Conservation (phyloP, 2,797 vertebrate genomes). For the Eremophila alpestris region DNA sequence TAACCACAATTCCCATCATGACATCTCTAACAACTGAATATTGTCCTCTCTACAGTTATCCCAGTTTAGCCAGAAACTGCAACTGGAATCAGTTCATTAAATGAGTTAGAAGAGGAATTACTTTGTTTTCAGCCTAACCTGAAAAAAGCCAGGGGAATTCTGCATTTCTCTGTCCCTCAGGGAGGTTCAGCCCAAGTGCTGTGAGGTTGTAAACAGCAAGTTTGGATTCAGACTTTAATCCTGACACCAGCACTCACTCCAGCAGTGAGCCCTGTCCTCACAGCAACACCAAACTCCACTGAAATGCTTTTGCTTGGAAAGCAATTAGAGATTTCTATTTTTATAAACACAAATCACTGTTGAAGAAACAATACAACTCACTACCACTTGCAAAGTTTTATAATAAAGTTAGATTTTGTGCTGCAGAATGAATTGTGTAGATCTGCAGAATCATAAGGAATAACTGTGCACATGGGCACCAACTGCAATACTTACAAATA, state of each 20-base stretch:
- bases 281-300: not conserved
- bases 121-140: not conserved
- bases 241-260: not conserved
- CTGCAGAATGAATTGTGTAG: not conserved
- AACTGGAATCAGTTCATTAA: not conserved
- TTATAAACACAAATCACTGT: not conserved
- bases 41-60: not conserved
- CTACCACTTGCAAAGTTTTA: not conserved
- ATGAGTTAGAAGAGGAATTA: not conserved
- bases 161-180: not conserved
- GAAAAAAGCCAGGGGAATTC: not conserved
- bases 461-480: not conserved
- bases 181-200: not conserved
- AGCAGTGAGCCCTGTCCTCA: not conserved
- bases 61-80: not conserved
- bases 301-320: not conserved
- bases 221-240: not conserved
- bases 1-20: not conserved
- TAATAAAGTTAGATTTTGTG: not conserved
- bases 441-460: not conserved
- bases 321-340: not conserved
- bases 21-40: not conserved
- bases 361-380: not conserved
- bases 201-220: not conserved
- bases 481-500: not conserved